phyloP scores from a whole-genome alignment of 1,140 invertebrate genomes.

The Panagrolaimus sp. region DNA sequence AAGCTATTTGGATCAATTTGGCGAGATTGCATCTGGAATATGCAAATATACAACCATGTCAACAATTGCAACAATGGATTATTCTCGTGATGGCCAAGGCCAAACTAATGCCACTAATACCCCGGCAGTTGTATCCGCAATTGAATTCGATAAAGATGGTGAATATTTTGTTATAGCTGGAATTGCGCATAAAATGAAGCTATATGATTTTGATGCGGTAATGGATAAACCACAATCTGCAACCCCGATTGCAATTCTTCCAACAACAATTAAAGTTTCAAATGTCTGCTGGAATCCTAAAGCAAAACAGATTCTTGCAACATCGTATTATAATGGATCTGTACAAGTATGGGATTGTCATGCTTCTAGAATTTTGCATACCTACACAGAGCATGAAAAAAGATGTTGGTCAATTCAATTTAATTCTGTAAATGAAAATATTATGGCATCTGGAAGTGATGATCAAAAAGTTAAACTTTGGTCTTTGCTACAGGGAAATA shows the following conservation, averaged over 20 bases:
- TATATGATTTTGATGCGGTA: conserved; percentile 80
- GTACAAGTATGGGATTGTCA: conserved; percentile 87
- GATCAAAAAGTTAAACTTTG: conserved; percentile 83
- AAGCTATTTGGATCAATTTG: conserved; percentile 10
- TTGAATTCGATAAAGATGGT: conserved; percentile 93
- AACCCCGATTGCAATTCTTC: conserved; percentile 75
- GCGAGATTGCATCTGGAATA: not conserved
- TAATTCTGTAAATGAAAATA: conserved; percentile 79
- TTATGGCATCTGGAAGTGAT: conserved; percentile 87
- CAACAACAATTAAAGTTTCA: conserved; percentile 60
- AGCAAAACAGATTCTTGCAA: conserved; percentile 79
- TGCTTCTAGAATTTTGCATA: conserved; percentile 68
- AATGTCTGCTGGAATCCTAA: conserved; percentile 90
- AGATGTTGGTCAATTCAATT: conserved; percentile 94
- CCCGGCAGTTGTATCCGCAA: conserved; percentile 64
- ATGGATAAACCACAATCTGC: conserved; percentile 69
- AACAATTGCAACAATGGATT: conserved; percentile 15
- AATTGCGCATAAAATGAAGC: conserved; percentile 87
- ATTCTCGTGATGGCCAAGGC: conserved; percentile 14
- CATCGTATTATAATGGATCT: conserved; percentile 89
- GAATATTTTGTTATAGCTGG: conserved; percentile 94
- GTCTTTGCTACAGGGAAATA: conserved; percentile 79
- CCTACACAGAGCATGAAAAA: conserved; percentile 76
- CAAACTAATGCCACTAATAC: not conserved
- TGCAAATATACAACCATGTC: not conserved